A percentile compares a stretch with the other conserved stretches of the same genome.
Conservation (phyloP, 2,888 invertebrate genomes). For the Callyntrura guangdongensis region DNA sequence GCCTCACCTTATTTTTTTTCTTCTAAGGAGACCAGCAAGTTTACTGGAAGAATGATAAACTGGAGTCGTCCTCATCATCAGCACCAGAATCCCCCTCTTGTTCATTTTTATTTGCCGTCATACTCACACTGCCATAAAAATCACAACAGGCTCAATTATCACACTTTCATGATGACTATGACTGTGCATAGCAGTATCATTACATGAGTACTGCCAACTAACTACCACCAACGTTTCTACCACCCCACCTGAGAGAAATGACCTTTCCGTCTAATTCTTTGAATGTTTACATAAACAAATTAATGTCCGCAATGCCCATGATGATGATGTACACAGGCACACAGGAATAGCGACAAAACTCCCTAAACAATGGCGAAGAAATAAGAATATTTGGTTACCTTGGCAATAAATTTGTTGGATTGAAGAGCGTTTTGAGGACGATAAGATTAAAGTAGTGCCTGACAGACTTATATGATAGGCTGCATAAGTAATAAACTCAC, state of each 20-base stretch:
- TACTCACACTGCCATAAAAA: slow-evolving; percentile 55
- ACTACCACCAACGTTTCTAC: slow-evolving; percentile 31
- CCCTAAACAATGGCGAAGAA: not conserved
- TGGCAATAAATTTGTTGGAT: slow-evolving; percentile 56
- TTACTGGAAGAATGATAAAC: slow-evolving; percentile 40
- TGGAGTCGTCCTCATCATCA: slow-evolving; percentile 64
- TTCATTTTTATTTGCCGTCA: not conserved
- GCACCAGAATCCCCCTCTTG: not conserved
- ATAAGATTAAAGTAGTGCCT: slow-evolving; percentile 37
- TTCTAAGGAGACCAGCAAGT: not conserved
- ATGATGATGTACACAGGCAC: not conserved
- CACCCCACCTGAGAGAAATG: slow-evolving; percentile 52
- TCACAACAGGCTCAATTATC: slow-evolving; percentile 74
- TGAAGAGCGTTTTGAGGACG: not conserved
- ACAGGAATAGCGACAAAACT: not conserved
- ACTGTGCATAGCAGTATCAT: slow-evolving; percentile 45
- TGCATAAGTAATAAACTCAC: not conserved
- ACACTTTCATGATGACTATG: slow-evolving; percentile 56
- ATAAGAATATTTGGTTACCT: slow-evolving; percentile 67
- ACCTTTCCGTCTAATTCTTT: slow-evolving; percentile 44
- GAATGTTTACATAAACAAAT: slow-evolving; percentile 53
- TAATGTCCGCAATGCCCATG: not conserved
- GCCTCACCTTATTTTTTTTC: slow-evolving; percentile 54
- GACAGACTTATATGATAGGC: not conserved
- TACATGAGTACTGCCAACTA: not conserved